phyloP scores from a whole-genome alignment of 2,888 invertebrate species.

The Acleris emargana region DNA sequence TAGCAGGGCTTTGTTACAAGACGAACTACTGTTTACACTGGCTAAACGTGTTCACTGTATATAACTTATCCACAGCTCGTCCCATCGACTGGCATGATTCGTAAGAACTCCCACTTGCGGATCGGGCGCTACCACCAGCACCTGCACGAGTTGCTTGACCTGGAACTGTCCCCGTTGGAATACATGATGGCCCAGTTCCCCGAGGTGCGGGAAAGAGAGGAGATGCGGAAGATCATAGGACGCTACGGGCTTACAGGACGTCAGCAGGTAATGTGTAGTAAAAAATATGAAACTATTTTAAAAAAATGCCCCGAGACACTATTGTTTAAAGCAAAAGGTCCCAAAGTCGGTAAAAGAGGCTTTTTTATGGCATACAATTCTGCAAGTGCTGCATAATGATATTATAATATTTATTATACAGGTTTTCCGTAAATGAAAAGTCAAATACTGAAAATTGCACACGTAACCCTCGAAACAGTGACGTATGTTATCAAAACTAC shows the following conservation, averaged over 20 bases:
- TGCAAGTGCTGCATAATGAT: too few relatives aligned
- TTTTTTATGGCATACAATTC: too few relatives aligned
- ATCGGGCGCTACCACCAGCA: conserved; percentile 99
- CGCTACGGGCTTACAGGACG: conserved; percentile 98
- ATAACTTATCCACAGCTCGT: conserved; percentile 85
- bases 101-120: conserved; percentile 98
- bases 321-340: too few relatives aligned
- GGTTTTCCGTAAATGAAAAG: too few relatives aligned
- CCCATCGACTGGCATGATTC: conserved; percentile 97
- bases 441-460: too few relatives aligned
- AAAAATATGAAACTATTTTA: not conserved
- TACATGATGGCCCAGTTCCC: conserved; percentile 99
- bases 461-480: too few relatives aligned
- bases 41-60: not conserved
- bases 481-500: too few relatives aligned
- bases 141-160: conserved; percentile 96
- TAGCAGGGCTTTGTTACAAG: too few relatives aligned
- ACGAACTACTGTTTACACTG: too few relatives aligned
- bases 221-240: conserved; percentile 99
- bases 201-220: conserved; percentile 98
- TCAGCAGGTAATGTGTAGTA: conserved; percentile 86
- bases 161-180: conserved; percentile 97
- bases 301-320: too few relatives aligned
- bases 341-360: too few relatives aligned
- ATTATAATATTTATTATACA: too few relatives aligned